Conservation (phyloP, 2,888 invertebrate genomes). For the Phasia obesa region DNA sequence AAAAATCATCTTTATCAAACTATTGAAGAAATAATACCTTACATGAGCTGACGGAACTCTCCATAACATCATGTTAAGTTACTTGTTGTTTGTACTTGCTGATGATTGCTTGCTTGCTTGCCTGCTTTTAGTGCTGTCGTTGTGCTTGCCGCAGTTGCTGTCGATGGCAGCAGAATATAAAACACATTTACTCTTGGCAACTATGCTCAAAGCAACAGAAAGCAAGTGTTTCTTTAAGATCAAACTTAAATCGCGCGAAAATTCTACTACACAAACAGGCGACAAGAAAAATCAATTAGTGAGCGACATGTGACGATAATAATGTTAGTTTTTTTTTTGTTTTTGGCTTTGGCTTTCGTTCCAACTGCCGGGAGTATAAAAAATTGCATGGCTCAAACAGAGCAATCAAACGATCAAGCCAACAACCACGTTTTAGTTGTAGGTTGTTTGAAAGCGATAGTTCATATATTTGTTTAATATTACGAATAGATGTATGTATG, state of each 20-base stretch:
- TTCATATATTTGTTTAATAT: slow-evolving; percentile 5
- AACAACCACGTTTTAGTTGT: slow-evolving; percentile 68
- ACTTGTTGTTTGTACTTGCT: slow-evolving; percentile 47
- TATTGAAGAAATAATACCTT: neutral
- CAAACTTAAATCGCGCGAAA: slow-evolving; percentile 63
- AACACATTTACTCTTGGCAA: slow-evolving; percentile 36
- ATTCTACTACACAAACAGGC: slow-evolving; percentile 74
- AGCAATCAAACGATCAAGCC: slow-evolving; percentile 67
- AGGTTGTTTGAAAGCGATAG: slow-evolving; percentile 68
- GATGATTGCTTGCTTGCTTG: slow-evolving; percentile 38
- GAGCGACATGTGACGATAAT: slow-evolving; percentile 83
- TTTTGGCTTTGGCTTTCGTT: neutral
- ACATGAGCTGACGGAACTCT: slow-evolving; percentile 19
- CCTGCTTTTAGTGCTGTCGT: neutral
- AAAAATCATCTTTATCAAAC: no score
- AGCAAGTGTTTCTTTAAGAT: slow-evolving; percentile 67
- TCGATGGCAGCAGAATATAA: slow-evolving; percentile 11
- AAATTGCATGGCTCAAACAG: slow-evolving; percentile 52
- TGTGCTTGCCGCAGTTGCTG: slow-evolving; percentile 4
- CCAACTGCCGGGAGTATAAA: slow-evolving; percentile 42
- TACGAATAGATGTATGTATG: neutral
- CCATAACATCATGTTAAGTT: slow-evolving; percentile 57
- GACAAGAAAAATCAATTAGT: slow-evolving; percentile 83
- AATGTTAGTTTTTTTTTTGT: slow-evolving; percentile 72
- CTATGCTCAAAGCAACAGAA: slow-evolving; percentile 26